Evolutionary conservation across 2,113 vertebrate species (phyloP), one percentile per base, ranked within the genome.

Genomic region (Plectropomus leopardus): DNA sequence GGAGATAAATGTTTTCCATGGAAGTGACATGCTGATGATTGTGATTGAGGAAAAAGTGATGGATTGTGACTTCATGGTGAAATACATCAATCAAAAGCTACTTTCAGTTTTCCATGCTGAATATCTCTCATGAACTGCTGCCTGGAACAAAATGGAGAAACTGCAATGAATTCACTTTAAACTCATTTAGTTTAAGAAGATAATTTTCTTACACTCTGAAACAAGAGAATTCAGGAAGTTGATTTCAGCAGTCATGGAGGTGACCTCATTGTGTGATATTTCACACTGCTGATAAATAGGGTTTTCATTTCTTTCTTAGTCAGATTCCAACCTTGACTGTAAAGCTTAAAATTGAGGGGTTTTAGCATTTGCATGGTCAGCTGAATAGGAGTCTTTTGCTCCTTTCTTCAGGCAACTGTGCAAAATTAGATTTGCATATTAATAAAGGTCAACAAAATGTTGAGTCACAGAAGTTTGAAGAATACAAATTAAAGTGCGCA

Each of bases 1-100:
- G 85, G 28, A 68, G 76, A 90, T 83, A 50, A 86, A 87, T 78
- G 73, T 81, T 85, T 86, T 84, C 36, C 5, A 15, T 58, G 54
- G 32, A 42, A 57, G 47, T 48, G 54, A 71, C 55, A 68, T 17
- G n/a, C 47, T 26, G 47, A n/a, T 24, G 54, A 68, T 44, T 76
- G 63, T 83, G 85, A 78, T 50, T 70, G 40, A 72, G 68, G 71
- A 82, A 81, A 77, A 58, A 14, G 58, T 72, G 58, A 84, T 69
- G 59, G 74, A 85, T 82, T 23, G 57, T 55, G 61, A 80, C 50
- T 26, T 19, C 60, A 59, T 63, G 58, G 72, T 78, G 47, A 87
- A 84, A 77, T n/a, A 4, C 69, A 84, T 84, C 64, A 65, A 45
- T 68, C 66, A 70, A 63, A 60, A 10, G 13, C 42, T 40, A 34